Base-by-base conservation (phyloP, 2,888 invertebrate genomes). In the Seira musarum region DNA sequence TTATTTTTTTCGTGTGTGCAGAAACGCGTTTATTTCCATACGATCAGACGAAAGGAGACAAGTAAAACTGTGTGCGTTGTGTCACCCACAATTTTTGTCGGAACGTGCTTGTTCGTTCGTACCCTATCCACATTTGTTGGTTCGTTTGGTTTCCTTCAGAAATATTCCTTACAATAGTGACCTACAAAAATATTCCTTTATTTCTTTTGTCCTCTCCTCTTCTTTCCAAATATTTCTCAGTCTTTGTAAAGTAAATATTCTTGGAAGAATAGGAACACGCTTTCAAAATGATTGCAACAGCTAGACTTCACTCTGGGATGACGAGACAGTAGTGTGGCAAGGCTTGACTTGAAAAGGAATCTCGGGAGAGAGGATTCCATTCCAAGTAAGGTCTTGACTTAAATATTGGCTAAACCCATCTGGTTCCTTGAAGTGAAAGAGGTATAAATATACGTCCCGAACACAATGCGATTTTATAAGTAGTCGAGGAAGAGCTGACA, bases 321-420 rank as follows among this genome's bases (percentile, higher is more conserved):
- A 53, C 15, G 15, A 53, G 17, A 53, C 17, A 53, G 6, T 53
- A 30, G 30, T 30, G 30, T 8, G 30, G 30, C 30, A 5, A 5
- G 15, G n/a, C 53, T 17, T 17, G 17, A 53, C 53, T 53, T 53
- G 53, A 53, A 53, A 53, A 53, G 53, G 53, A 53, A 53, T 53
- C n/a, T n/a, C 17, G 17, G 13, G 53, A 53, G 53, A 53, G 53
- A 53, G n/a, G 15, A 53, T 53, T 2, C n/a, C 53, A 30, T 30
- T 2, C 30, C 30, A 8, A 30, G 30, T 8, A 2, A 53, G 17
- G 53, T 53, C 13, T 53, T n/a, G n/a, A 17, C 53, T 53, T 53
- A 17, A 53, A 53, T 53, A 17, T 53, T 53, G 53, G 53, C 53
- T 53, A 53, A 53, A 53, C 53, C 30, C 30, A 30, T 30, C 30